Base-by-base conservation (phyloP, 1,140 invertebrate genomes). In the Macrosteles quadrilineatus region DNA sequence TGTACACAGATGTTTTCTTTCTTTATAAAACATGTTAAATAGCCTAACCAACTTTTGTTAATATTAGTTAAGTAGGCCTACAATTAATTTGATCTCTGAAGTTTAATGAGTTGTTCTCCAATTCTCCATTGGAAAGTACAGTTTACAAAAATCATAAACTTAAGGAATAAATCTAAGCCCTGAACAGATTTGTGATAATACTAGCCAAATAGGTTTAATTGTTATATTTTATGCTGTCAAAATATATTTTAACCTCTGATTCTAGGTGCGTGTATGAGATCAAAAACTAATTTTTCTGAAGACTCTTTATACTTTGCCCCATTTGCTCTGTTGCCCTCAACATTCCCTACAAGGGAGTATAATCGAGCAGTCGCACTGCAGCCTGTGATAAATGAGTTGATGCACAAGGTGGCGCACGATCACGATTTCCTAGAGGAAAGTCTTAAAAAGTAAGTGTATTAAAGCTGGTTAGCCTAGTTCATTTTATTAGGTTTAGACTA, bases 391-490 rank as follows among this genome's bases (percentile, higher is more conserved):
- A 97, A 97, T 83, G 85, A 91, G 76, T 80, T 98, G 1, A 91
- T 96, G 81, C 95, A 97, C 77, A 90, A 88, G 81, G 91, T 97
- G 47, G 92, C 95, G 4, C 87, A 95, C 81, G 88, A 96, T 83
- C 83, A 90, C 76, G 85, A 90, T 57, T 98, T 98, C 81, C 82
- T 98, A 4, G 83, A 83, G 17, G 82, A 87, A 30, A 88, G 87
- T 59, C 83, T 97, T 30, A 85, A 79, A 77, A 84, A 81, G 87
- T 89, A 83, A 78, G 73, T 77, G 68, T 50, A 23, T 43, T 17
- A 11, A 43, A n/a, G n/a, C n/a, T n/a, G n/a, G n/a, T n/a, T n/a
- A n/a, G n/a, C n/a, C n/a, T 68, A 47, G 27, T 40, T 68, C 25
- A 63, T 53, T 65, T 72, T 70, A 59, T 68, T 66, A 69, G 68